A percentile compares a stretch with the other conserved stretches of the same genome.
Conservation (phyloP, 2,113 vertebrate species). For the Dicerorhinus sumatrensis region DNA sequence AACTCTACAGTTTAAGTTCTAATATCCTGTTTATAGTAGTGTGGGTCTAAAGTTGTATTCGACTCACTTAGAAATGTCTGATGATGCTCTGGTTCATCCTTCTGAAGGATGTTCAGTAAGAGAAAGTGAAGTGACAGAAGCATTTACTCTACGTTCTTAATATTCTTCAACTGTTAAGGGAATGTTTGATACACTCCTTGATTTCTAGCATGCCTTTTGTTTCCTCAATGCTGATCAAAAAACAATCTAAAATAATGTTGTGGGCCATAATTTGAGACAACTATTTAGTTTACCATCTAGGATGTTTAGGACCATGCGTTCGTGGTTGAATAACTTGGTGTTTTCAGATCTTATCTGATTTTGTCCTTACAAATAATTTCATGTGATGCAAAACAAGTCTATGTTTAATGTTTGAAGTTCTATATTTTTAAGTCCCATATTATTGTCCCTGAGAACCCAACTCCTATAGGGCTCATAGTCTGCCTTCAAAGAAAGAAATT, state of each 20-base stretch:
- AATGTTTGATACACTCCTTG: not conserved
- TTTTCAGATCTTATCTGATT: conserved; percentile 28
- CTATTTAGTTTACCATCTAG: not conserved
- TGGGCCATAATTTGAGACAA: not conserved
- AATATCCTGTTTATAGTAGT: not conserved
- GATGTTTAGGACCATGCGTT: not conserved
- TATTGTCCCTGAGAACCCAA: not conserved
- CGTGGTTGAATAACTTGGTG: not conserved
- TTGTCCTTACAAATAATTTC: conserved; percentile 1
- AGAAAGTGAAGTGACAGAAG: not conserved
- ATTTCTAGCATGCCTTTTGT: not conserved
- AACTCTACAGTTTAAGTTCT: not conserved
- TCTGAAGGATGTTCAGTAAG: not conserved
- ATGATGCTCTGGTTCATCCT: not conserved
- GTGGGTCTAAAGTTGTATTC: not conserved
- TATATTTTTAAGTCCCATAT: not conserved
- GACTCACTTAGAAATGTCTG: not conserved
- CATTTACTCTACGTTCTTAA: not conserved
- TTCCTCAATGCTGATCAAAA: not conserved
- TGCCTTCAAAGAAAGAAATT: not conserved
- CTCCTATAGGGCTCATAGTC: not conserved
- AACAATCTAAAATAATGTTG: not conserved
- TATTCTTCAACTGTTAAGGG: not conserved
- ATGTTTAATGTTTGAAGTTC: not conserved
- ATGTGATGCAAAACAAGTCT: not conserved